Evolutionary conservation across 2,888 invertebrate species (phyloP).

Genomic region (Drosophila subquinaria): DNA sequence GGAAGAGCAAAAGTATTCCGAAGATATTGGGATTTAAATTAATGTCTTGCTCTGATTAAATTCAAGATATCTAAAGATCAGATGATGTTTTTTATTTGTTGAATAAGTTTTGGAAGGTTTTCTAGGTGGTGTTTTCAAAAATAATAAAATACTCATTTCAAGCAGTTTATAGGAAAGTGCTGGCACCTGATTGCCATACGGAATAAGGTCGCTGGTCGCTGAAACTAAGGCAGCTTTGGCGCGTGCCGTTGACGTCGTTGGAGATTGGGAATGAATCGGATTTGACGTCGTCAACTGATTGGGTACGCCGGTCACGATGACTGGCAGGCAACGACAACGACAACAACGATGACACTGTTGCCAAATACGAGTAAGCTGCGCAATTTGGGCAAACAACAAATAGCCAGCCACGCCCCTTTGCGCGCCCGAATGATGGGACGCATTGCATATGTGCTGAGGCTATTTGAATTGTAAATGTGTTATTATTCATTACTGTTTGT

Average conservation of each 20-base stretch:
- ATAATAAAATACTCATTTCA: slow-evolving; percentile 22
- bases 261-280: slow-evolving; percentile 30
- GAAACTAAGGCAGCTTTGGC: slow-evolving; percentile 35
- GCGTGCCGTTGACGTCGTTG: slow-evolving; percentile 41
- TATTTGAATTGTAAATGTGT: slow-evolving; percentile 26
- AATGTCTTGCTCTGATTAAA: neutral
- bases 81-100: neutral
- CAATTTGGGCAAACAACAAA: slow-evolving; percentile 42
- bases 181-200: slow-evolving; percentile 49
- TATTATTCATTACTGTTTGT: slow-evolving; percentile 32
- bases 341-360: slow-evolving; percentile 32
- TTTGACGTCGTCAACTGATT: slow-evolving; percentile 43
- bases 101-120: neutral
- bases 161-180: slow-evolving; percentile 17
- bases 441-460: neutral
- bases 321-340: neutral
- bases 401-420: slow-evolving; percentile 25
- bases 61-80: too few relatives aligned
- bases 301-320: slow-evolving; percentile 50
- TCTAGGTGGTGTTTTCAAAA: slow-evolving; percentile 4
- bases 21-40: neutral
- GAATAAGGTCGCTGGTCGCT: slow-evolving; percentile 31
- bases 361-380: slow-evolving; percentile 58
- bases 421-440: neutral
- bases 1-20: neutral